Evolutionary conservation across 2,113 vertebrate species (phyloP).

Genomic region (Nannobrachium achirus): DNA sequence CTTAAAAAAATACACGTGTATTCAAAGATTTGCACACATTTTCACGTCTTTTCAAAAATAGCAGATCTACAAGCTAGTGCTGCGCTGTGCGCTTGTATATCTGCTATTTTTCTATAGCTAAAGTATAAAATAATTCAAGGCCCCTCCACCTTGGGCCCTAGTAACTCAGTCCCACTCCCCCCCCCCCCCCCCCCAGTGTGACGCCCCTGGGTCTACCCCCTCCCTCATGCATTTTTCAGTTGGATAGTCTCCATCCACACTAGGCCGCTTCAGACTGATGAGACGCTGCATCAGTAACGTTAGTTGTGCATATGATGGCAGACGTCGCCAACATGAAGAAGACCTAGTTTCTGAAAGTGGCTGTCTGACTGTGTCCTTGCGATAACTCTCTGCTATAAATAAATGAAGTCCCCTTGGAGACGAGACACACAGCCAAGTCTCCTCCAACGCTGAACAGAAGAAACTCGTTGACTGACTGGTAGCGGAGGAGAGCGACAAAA

Average conservation of each 20-base stretch:
- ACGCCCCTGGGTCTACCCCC: too few species aligned
- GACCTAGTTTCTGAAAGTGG: slow-evolving; percentile 23
- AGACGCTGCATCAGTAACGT: background rate
- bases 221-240: too few species aligned
- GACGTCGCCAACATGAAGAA: slow-evolving; percentile 1
- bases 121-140: too few species aligned
- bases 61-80: too few species aligned
- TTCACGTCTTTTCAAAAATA: too few species aligned
- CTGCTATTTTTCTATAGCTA: too few species aligned
- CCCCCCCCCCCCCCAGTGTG: too few species aligned
- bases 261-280: background rate
- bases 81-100: too few species aligned
- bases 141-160: too few species aligned
- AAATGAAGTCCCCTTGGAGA: slow-evolving; percentile 17
- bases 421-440: background rate
- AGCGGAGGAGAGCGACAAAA: background rate
- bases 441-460: background rate
- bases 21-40: too few species aligned
- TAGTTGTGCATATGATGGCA: background rate
- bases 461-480: background rate
- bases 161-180: too few species aligned
- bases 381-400: slow-evolving; percentile 35
- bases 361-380: slow-evolving; percentile 29
- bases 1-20: too few species aligned
- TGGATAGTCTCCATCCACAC: slow-evolving; percentile 25